phyloP scores from a whole-genome alignment of 2,888 invertebrate genomes.

The Cistogaster globosa region DNA sequence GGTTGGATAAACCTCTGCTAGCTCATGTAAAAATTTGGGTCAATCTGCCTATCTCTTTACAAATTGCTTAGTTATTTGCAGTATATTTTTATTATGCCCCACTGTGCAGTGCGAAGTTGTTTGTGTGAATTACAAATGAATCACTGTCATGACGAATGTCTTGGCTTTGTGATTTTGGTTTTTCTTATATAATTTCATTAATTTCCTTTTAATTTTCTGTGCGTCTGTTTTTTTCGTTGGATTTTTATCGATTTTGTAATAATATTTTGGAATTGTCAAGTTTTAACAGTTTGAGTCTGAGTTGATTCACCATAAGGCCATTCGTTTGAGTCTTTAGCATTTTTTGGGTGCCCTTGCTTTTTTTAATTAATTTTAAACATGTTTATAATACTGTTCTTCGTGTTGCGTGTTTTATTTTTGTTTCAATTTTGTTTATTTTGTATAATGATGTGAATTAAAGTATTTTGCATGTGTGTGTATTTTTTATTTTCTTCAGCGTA shows the following conservation, averaged over 20 bases:
- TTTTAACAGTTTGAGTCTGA: neutral
- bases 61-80: too few relatives aligned
- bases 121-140: too few relatives aligned
- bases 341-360: neutral
- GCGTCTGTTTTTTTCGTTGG: slow-evolving; percentile 10
- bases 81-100: too few relatives aligned
- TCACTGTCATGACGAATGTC: too few relatives aligned
- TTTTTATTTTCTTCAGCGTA: neutral
- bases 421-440: neutral
- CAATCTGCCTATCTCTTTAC: too few relatives aligned
- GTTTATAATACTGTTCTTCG: neutral
- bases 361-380: neutral
- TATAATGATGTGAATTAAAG: neutral
- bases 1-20: too few relatives aligned
- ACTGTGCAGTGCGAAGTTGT: too few relatives aligned
- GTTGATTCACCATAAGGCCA: slow-evolving; percentile 27
- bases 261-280: slow-evolving; percentile 19
- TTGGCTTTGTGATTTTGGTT: neutral
- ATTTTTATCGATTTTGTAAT: slow-evolving; percentile 64
- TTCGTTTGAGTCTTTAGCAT: neutral
- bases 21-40: too few relatives aligned
- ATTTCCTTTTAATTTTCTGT: slow-evolving; percentile 46
- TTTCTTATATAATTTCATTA: slow-evolving; percentile 53
- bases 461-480: too few relatives aligned
- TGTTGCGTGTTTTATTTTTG: neutral